These are phyloP conservation scores for Colostygia pectinataria DNA, from an alignment of 2,888 invertebrate genomes.

Conservation along the genomic window DNA sequence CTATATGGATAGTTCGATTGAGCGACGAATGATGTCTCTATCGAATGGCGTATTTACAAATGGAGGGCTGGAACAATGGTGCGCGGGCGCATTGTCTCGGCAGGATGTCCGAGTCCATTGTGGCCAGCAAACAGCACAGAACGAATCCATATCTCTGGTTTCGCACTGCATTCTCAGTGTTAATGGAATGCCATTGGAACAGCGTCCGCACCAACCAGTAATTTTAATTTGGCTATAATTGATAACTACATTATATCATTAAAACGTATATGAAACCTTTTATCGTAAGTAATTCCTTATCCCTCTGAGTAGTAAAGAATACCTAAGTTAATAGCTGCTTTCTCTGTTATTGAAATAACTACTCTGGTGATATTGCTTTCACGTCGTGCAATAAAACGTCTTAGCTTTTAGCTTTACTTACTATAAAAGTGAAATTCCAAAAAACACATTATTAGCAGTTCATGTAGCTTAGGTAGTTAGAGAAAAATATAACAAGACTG, in stretches of 20 bases:
- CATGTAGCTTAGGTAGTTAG: not conserved
- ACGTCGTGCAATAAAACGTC: slow-evolving; percentile 15
- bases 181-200: slow-evolving; percentile 12
- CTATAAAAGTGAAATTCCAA: slow-evolving; percentile 3
- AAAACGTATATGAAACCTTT: slow-evolving; percentile 1
- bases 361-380: slow-evolving; percentile 18
- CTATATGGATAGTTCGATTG: slow-evolving; percentile 46
- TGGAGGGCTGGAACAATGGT: slow-evolving; percentile 72
- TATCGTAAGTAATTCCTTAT: slow-evolving; percentile 11
- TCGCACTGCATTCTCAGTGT: slow-evolving; percentile 44
- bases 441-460: not conserved
- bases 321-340: slow-evolving; percentile 14
- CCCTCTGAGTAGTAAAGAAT: slow-evolving; percentile 12
- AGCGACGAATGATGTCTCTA: slow-evolving; percentile 51
- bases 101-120: slow-evolving; percentile 80
- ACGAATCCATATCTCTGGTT: slow-evolving; percentile 69
- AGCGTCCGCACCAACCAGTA: not conserved
- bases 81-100: slow-evolving; percentile 71
- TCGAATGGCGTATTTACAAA: slow-evolving; percentile 68
- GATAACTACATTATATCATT: not conserved
- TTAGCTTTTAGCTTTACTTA: slow-evolving; percentile 2
- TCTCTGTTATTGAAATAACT: slow-evolving; percentile 22
- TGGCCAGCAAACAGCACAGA: slow-evolving; percentile 78
- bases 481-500: slow-evolving; percentile 4
- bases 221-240: slow-evolving; percentile 5